Evolutionary conservation across 2,113 vertebrate genomes (phyloP).

Genomic region (Numenius arquata): DNA sequence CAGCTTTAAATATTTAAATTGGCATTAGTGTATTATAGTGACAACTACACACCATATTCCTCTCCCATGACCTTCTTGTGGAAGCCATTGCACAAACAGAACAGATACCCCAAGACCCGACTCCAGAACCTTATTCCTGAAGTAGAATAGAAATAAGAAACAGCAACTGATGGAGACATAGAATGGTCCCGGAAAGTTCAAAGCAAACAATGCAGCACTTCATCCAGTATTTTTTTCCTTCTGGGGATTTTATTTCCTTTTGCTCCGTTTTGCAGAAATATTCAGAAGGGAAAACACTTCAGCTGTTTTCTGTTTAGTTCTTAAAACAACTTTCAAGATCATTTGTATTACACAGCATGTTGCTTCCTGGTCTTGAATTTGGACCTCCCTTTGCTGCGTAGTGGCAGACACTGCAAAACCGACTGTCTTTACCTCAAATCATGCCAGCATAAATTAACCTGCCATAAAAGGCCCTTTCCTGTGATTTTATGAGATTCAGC

Average conservation of each 20-base stretch:
- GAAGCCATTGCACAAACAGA: not conserved
- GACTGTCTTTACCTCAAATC: not conserved
- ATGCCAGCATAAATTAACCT: not conserved
- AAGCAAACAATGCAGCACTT: not conserved
- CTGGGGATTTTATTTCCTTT: not conserved
- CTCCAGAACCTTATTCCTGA: not conserved
- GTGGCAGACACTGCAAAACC: not conserved
- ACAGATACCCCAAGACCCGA: not conserved
- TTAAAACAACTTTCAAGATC: not conserved
- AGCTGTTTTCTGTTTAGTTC: not conserved
- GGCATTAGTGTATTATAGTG: not conserved
- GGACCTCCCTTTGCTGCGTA: not conserved
- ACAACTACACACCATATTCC: not conserved
- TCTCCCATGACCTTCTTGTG: not conserved
- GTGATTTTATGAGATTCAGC: not conserved
- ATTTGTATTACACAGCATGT: not conserved
- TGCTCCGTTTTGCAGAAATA: not conserved
- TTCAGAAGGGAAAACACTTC: not conserved
- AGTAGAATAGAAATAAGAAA: not conserved
- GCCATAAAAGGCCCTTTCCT: not conserved
- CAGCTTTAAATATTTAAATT: not conserved
- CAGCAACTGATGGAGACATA: not conserved
- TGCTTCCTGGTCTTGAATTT: not conserved
- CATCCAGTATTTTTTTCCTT: not conserved
- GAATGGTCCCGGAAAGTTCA: not conserved